Base-by-base conservation (phyloP, 92 coral and sea anemone genomes). In the Muricea muricata region DNA sequence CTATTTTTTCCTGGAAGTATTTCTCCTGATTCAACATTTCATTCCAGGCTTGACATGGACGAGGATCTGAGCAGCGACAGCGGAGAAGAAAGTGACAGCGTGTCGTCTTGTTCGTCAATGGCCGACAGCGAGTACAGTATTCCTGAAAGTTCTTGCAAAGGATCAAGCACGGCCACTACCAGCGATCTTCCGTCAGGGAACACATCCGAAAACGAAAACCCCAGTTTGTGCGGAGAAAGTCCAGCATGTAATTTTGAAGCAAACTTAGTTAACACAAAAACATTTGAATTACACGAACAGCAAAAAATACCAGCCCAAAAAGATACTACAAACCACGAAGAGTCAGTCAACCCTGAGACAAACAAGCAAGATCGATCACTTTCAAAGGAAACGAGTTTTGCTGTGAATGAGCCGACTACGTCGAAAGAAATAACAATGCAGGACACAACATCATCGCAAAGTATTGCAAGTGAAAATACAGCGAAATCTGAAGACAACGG, bases 41-140 rank as follows among this genome's bases (percentile, higher is more conserved):
- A 30, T 68, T 68, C 30, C 25, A 92, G 95, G 95, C 55, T 92
- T 60, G 91, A 52, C 37, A 61, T 87, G 15, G 87, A 80, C 50
- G 89, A 87, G 29, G 78, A 60, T 29, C 41, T 70, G 9, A 39
- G 78, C 54, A 66, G 74, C 72, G 95, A 79, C 57, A 89, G 93
- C 79, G 95, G 87, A 37, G 89, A 89, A 33, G 93, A 87, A 65
- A 85, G 85, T 1, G 91, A 75, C 2, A 48, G 18, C 18, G 33
- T 33, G 13, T 77, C 82, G 17, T 77, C 82, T 14, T 77, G 76
- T 20, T 58, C 79, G 37, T 67, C 73, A 31, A 35, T 39, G 20
- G 29, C 83, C 2, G 63, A 33, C 23, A 83, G 65, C 23, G 48
- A 69, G 18, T 30, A 39, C 69, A 56, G 78, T 20, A 75, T 74